Conservation (phyloP, 2,113 vertebrate genomes). For the Microtus oregoni region DNA sequence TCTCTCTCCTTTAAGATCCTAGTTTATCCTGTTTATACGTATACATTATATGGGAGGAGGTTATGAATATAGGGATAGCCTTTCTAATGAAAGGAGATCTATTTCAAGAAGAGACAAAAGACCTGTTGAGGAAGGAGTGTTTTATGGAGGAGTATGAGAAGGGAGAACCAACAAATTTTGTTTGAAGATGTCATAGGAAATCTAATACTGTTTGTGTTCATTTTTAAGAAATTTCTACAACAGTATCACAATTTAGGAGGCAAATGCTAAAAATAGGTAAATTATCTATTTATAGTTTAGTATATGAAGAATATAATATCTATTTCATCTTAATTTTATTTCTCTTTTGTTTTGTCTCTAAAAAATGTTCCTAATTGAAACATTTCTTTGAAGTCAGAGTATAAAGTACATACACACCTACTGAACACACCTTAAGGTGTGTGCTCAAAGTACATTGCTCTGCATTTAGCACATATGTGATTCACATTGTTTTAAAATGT, state of each 20-base stretch:
- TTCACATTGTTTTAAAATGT: conserved; percentile 59
- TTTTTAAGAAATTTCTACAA: neutral
- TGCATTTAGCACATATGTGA: conserved; percentile 50
- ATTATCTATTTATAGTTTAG: conserved; percentile 3
- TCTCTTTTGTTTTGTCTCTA: neutral
- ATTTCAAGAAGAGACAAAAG: neutral
- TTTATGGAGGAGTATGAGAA: neutral
- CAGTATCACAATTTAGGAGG: conserved; percentile 5
- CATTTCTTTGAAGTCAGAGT: conserved; percentile 69
- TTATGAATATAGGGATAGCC: neutral
- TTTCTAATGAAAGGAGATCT: neutral
- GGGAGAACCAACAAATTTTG: neutral
- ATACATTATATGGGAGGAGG: neutral
- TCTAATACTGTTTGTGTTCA: neutral
- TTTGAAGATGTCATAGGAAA: neutral
- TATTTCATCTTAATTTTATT: conserved; percentile 40
- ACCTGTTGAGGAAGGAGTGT: neutral
- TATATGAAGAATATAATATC: conserved; percentile 23
- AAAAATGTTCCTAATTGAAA: conserved; percentile 61
- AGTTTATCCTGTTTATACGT: neutral
- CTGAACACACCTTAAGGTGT: conserved; percentile 25
- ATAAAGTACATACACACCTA: conserved; percentile 55
- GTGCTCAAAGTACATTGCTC: neutral
- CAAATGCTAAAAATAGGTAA: neutral
- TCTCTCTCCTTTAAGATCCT: neutral